phyloP scores from a whole-genome alignment of 2,113 vertebrate genomes.

The Eublepharis macularius region DNA sequence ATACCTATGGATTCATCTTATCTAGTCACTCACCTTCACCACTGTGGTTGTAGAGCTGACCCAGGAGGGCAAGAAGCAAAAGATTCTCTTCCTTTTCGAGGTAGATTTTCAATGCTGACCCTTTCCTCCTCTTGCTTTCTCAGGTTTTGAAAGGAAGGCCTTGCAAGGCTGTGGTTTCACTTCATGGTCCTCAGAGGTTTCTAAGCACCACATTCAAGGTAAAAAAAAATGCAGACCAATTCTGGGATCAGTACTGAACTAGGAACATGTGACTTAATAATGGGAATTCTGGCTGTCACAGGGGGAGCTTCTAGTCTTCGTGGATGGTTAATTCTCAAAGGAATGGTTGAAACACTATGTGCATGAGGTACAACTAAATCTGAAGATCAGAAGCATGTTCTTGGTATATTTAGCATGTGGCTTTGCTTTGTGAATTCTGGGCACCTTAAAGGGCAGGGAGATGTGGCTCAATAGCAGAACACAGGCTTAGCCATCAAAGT shows the following conservation, averaged over 20 bases:
- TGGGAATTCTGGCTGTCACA: not conserved
- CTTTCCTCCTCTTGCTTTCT: not conserved
- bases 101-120: not conserved
- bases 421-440: no score
- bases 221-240: not conserved
- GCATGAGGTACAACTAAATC: not conserved
- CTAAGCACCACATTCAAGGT: constrained; percentile 18
- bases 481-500: no score
- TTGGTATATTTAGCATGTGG: no score
- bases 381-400: not conserved
- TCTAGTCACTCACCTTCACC: not conserved
- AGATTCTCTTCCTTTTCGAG: not conserved
- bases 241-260: not conserved
- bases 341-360: not conserved
- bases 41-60: not conserved
- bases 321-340: not conserved
- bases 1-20: not conserved
- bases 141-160: constrained; percentile 11
- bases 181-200: constrained; percentile 13
- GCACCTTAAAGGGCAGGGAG: not conserved
- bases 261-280: not conserved
- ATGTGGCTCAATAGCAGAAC: no score
- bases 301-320: not conserved
- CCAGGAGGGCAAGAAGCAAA: not conserved
- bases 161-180: not conserved